Evolutionary conservation across 2,113 vertebrate genomes (phyloP), one percentile per base, ranked within the genome.

Genomic region (Vicugna pacos): DNA sequence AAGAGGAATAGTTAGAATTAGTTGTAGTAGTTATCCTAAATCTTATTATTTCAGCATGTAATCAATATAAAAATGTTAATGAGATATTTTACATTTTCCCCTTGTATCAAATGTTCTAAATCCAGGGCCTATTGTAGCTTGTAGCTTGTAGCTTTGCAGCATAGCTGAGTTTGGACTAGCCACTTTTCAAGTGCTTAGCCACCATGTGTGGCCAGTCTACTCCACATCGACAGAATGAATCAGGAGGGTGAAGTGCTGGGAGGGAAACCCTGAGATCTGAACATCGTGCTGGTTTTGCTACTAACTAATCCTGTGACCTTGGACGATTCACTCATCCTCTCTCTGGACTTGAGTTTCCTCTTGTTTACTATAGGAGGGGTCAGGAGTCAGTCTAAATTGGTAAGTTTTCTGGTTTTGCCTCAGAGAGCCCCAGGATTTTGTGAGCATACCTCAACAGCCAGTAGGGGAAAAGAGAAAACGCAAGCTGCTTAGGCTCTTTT

Each of bases 191-290:
- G 54, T 4, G 15, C 28, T 81, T 3, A 8, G 3, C 35, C 30
- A 4, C 10, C 6, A 0, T 17, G 9, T 4, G 0, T 75, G 38
- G 7, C 64, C 46, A 26, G 16, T 42, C 20, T n/a, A 0, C 62
- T 89, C 20, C 15, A 1, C 48, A 11, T 3, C 60, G 52, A 65
- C 46, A 32, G 26, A 48, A 22, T 20, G 72, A 13, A 42, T 32
- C 19, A 16, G 12, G 30, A 46, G 38, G 52, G 50, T 50, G 3
- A 60, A 76, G 26, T 60, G 13, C 76, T 28, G 5, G 15, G 38
- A 22, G 26, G 30, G 64, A 65, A 79, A 48, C 46, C 32, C 10
- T 58, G 60, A 54, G n/a, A 19, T 20, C 17, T 58, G 5, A 81
- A 38, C n/a, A n/a, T 38, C 10, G 3, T 35, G 35, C 48, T 46